Conservation (phyloP, 2,113 vertebrate genomes). For the Arothron firmamentum region DNA sequence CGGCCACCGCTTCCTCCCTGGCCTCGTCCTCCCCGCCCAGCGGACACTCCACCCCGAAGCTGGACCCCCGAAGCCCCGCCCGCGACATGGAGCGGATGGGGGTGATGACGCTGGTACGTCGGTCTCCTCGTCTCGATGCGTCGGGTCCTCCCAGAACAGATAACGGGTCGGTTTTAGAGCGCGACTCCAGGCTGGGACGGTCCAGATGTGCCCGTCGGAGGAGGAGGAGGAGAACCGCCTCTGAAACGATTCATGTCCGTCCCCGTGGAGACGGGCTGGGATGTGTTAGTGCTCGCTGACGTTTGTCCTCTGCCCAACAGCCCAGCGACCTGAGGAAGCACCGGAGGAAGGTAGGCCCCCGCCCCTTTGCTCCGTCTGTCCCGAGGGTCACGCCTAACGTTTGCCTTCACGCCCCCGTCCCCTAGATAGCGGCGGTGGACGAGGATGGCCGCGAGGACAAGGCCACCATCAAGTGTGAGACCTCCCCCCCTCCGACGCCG, state of each 20-base stretch:
- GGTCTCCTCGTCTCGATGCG: too few relatives aligned
- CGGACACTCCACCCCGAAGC: constrained; percentile 94
- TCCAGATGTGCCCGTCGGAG: constrained; percentile 24
- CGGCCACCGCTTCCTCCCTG: constrained; percentile 92
- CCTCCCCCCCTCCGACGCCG: constrained; percentile 92
- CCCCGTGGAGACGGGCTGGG: background rate
- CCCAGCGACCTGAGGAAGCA: constrained; percentile 97
- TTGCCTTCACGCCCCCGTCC: background rate
- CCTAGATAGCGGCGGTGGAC: constrained; percentile 92
- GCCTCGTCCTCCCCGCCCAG: constrained; percentile 97
- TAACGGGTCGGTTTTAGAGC: constrained; percentile 1
- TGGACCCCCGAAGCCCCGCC: constrained; percentile 90
- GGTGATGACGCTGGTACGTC: constrained; percentile 90
- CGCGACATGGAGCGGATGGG: constrained; percentile 98
- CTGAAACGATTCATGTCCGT: too few relatives aligned
- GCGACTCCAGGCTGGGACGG: constrained; percentile 4
- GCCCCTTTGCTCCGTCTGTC: background rate
- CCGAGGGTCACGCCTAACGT: background rate
- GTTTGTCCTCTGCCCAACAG: constrained; percentile 63
- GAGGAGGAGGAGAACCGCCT: too few relatives aligned
- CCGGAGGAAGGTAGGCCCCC: constrained; percentile 88
- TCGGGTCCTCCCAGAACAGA: constrained; percentile 7
- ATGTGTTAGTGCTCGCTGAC: constrained; percentile 14
- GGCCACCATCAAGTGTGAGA: constrained; percentile 98
- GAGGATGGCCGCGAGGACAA: constrained; percentile 97